Conservation (phyloP, 2,888 invertebrate species). For the Drosophila eohydei region DNA sequence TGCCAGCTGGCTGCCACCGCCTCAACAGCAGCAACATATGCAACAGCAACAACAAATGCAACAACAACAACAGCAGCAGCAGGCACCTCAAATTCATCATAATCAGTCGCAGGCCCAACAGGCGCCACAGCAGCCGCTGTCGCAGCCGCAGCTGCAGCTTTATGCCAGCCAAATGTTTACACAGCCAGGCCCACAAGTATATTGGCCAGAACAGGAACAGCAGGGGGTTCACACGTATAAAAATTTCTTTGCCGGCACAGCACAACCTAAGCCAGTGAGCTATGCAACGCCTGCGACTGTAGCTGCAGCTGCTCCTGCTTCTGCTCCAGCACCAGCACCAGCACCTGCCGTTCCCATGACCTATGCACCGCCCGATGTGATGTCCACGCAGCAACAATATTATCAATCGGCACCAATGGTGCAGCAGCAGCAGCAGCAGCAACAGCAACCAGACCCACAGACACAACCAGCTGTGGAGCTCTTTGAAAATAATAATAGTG, state of each 20-base stretch:
- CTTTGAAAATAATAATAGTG: slow-evolving; percentile 64
- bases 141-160: slow-evolving; percentile 45
- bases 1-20: slow-evolving; percentile 71
- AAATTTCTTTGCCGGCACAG: slow-evolving; percentile 54
- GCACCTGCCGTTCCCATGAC: slow-evolving; percentile 2
- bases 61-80: slow-evolving; percentile 31
- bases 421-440: slow-evolving; percentile 22
- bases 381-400: slow-evolving; percentile 33
- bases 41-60: slow-evolving; percentile 34
- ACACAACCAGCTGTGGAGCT: slow-evolving; percentile 40
- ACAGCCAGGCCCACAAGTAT: slow-evolving; percentile 38
- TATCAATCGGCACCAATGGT: slow-evolving; percentile 35
- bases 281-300: slow-evolving; percentile 4
- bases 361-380: slow-evolving; percentile 5
- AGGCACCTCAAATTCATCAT: slow-evolving; percentile 46
- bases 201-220: slow-evolving; percentile 46
- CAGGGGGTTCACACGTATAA: slow-evolving; percentile 47
- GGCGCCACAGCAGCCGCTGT: slow-evolving; percentile 42
- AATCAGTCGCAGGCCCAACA: slow-evolving; percentile 25
- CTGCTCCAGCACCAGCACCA: neutral
- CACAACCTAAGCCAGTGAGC: slow-evolving; percentile 11
- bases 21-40: slow-evolving; percentile 51
- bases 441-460: slow-evolving; percentile 30
- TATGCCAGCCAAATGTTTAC: slow-evolving; percentile 62
- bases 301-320: neutral